Base-by-base conservation (phyloP, 2,888 invertebrate species). In the Tillus elongatus region DNA sequence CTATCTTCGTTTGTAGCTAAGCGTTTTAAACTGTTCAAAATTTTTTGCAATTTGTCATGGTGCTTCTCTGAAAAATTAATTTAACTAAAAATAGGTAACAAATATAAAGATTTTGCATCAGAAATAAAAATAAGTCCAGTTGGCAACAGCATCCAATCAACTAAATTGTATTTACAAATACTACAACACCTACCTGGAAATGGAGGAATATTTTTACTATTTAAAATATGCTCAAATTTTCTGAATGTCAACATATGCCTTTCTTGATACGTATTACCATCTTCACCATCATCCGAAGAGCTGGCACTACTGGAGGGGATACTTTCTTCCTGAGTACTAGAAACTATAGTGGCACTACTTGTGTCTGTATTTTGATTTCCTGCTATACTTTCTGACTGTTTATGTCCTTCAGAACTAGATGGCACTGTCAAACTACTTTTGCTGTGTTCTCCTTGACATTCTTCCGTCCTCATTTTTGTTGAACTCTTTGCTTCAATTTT, bases 11-110 rank as follows among this genome's bases (percentile, higher is more conserved):
- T 49, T 12, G 48, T 42, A 9, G 53, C 53, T 24, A 58, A 29
- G 36, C 46, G 47, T 40, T 54, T 53, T 8, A 58, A 36, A 29
- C 46, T 51, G 30, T 45, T 41, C n/a, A 59, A 39, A n/a, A 56
- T 53, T 44, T 54, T 54, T 28, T 41, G 36, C 8, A 57, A 41
- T 34, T 48, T 51, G 6, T 44, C 47, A 36, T 50, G 46, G 30
- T 54, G 43, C 33, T 50, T 44, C 36, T 46, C 51, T 52, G 36
- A 30, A 41, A 42, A 14, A 33, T 10, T 33, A 33, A 33, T 13
- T 13, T 31, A 31, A 31, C 11, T 9, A 29, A 2, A 29, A 15
- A 24, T 19, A n/a, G 6, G 4, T 12, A 27, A 4, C 2, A 35
- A 24, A 27, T 8, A 27, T 4, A 35, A 12, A 27, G 9, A 12